Percentiles rank a stretch among this genome's conserved stretches.
Evolutionary conservation across 2,888 invertebrate species (phyloP).

Genomic region (Odontomyia ornata): DNA sequence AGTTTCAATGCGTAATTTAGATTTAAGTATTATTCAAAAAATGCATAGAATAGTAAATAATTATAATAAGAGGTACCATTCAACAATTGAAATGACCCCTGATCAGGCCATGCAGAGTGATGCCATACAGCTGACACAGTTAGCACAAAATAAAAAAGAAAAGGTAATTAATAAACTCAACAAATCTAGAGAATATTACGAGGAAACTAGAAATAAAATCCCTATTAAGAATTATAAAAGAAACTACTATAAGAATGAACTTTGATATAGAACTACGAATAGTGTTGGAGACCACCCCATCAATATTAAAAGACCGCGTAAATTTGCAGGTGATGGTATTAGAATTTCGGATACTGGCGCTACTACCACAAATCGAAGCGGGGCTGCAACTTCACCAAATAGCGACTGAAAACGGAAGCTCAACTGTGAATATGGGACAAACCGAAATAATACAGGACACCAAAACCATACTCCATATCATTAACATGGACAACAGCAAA

Average conservation of each 20-base stretch:
- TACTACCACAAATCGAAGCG: neutral
- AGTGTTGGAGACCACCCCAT: neutral
- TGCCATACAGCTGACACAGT: neutral
- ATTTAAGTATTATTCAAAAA: slow-evolving; percentile 45
- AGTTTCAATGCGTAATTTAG: slow-evolving; percentile 44
- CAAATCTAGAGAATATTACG: slow-evolving; percentile 15
- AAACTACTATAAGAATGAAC: slow-evolving; percentile 20
- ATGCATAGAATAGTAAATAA: slow-evolving; percentile 47
- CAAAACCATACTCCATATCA: slow-evolving; percentile 18
- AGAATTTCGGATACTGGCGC: neutral
- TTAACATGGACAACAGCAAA: neutral
- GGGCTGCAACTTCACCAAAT: neutral
- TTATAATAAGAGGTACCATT: slow-evolving; percentile 50
- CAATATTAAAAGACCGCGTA: slow-evolving; percentile 28
- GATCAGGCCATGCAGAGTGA: slow-evolving; percentile 45
- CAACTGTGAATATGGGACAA: slow-evolving; percentile 6
- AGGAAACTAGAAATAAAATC: slow-evolving; percentile 17
- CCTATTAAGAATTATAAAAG: slow-evolving; percentile 19
- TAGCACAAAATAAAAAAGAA: neutral
- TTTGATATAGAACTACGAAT: neutral
- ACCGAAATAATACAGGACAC: slow-evolving; percentile 23
- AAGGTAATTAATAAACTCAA: neutral
- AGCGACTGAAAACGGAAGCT: slow-evolving; percentile 16
- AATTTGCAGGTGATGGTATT: slow-evolving; percentile 6
- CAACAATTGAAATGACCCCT: slow-evolving; percentile 47